Base-by-base conservation (phyloP, 2,888 invertebrate species). In the Nomada goodeniana region DNA sequence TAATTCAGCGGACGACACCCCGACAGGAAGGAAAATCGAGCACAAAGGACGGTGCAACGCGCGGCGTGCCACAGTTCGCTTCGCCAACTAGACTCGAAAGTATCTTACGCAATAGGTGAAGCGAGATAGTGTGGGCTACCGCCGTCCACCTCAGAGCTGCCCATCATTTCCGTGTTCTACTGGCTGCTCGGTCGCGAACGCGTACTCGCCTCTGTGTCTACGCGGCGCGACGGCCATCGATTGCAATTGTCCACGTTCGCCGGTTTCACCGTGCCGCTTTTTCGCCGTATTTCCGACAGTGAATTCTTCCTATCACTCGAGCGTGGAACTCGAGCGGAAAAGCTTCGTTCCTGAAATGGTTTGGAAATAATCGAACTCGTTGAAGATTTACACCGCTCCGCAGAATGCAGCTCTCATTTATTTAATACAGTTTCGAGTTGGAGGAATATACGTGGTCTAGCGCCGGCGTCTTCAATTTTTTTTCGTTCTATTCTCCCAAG, bases 81-180 rank as follows among this genome's bases (percentile, higher is more conserved):
- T 80, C 84, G 60, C 83, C 82, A 82, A 76, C 80, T 80, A 87
- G 80, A 88, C 90, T 90, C 89, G 92, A 91, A 91, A 92, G 92
- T 92, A 83, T 84, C 86, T 92, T 92, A 91, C 89, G 91, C 90
- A 92, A 92, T 89, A 88, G 86, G 86, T 87, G 88, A 88, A 90
- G 90, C 87, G 88, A 86, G 86, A 89, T 86, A 88, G 88, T 81
- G 87, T 84, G 80, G 86, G 87, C 86, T 87, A 86, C 83, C 85
- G 83, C 77, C 76, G 84, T 74, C 84, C 83, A 77, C 67, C 80
- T 26, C 65, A 61, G 76, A 86, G 83, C 86, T 89, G 86, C 88
- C 91, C 90, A 90, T 91, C 92, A 91, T 92, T 92, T 92, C 92
- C 92, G 92, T 91, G 91, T 92, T 91, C 89, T 86, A 80, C 85